phyloP scores from a whole-genome alignment of 1,140 invertebrate genomes.

The Camponotus floridanus region DNA sequence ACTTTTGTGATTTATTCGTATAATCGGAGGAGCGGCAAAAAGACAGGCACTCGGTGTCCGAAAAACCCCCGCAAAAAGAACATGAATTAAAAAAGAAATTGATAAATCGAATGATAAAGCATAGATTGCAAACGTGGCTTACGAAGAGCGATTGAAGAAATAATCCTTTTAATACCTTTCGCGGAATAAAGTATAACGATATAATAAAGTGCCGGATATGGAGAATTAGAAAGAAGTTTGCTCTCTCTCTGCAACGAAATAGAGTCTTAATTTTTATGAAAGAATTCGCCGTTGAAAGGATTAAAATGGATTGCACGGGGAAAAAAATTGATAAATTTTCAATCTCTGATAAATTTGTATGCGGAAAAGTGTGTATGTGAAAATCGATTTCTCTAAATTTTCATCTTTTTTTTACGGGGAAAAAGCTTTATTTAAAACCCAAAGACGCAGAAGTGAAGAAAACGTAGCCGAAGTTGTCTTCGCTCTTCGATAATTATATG shows the following conservation, averaged over 20 bases:
- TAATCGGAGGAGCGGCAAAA: slow-evolving; percentile 28
- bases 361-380: neutral
- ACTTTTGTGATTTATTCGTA: slow-evolving; percentile 51
- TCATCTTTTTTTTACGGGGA: neutral
- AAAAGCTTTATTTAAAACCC: slow-evolving; percentile 1
- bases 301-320: neutral
- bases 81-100: slow-evolving; percentile 1
- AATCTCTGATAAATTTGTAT: slow-evolving; percentile 22
- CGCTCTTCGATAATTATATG: slow-evolving; percentile 53
- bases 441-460: neutral
- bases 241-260: neutral
- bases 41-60: neutral
- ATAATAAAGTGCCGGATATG: slow-evolving; percentile 32
- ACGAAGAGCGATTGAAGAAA: neutral
- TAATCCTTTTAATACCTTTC: slow-evolving; percentile 25
- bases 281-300: slow-evolving; percentile 21
- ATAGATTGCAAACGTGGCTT: neutral
- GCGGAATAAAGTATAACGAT: slow-evolving; percentile 6
- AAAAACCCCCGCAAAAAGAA: neutral
- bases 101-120: slow-evolving; percentile 3
- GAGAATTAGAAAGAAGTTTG: slow-evolving; percentile 5
- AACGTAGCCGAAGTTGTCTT: neutral
- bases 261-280: neutral
- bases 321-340: slow-evolving; percentile 17
- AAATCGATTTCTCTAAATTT: slow-evolving; percentile 12